These are phyloP conservation scores for Hydra vulgaris DNA, from an alignment of 30 jellyfish, hydroid and myxozoan genomes.

Conservation along the genomic window DNA sequence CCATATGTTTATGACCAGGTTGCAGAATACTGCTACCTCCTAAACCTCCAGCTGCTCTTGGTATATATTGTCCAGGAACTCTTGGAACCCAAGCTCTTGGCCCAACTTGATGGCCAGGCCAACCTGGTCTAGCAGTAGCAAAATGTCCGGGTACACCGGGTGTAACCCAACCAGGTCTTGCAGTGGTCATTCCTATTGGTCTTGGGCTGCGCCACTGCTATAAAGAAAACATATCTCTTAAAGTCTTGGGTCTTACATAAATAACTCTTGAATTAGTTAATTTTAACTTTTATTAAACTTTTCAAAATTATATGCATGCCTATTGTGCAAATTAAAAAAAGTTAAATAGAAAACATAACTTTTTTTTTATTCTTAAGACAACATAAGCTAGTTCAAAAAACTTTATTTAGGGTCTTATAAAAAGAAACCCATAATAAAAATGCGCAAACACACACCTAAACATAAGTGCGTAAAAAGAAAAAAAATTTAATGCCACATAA, in stretches of 20 bases:
- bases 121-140: conserved; percentile 21
- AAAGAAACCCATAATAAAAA: no score
- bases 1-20: conserved; percentile 44
- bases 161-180: background rate
- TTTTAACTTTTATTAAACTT: background rate
- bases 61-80: background rate
- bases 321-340: no score
- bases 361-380: no score
- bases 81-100: conserved; percentile 25
- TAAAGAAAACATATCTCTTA: background rate
- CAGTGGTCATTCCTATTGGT: background rate
- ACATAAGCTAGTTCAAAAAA: no score
- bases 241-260: no score
- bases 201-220: conserved; percentile 18
- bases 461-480: no score
- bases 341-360: no score
- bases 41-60: conserved; percentile 15
- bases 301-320: no score
- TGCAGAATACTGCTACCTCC: conserved; percentile 22
- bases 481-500: no score
- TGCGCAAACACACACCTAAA: no score
- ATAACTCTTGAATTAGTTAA: background rate
- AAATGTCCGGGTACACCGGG: conserved; percentile 18
- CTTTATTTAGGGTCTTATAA: no score
- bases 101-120: conserved; percentile 11